Percentiles rank a stretch among this genome's conserved stretches.
Evolutionary conservation across 2,797 vertebrate genomes (phyloP).

Genomic region (Lutjanus campechanus): DNA sequence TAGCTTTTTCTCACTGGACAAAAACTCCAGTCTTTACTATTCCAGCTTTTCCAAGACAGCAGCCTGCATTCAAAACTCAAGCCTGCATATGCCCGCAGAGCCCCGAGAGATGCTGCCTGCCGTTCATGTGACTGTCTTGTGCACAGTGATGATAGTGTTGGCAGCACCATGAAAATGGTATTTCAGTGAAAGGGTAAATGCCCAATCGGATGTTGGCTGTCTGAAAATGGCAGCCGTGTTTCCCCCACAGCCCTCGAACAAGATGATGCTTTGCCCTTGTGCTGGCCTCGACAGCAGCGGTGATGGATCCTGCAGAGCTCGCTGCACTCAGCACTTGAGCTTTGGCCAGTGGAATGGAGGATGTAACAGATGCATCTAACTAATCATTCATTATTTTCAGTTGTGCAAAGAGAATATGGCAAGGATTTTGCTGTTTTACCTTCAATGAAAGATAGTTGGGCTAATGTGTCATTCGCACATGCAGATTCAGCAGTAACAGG

Average conservation of each 20-base stretch:
- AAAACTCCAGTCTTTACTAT: not conserved
- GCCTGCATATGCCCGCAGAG: conserved; percentile 9
- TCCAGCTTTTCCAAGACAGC: conserved; percentile 1
- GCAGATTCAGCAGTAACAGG: conserved; percentile 6
- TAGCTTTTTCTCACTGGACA: not conserved
- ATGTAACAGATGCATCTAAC: not conserved
- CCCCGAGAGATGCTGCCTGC: not conserved
- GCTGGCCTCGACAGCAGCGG: not conserved
- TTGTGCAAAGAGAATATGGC: not conserved
- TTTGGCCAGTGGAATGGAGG: not conserved
- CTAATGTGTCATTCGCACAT: not conserved
- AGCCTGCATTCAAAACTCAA: not conserved
- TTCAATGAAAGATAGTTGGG: not conserved
- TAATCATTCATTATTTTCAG: conserved; percentile 20
- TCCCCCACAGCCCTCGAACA: conserved; percentile 31
- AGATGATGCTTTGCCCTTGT: conserved; percentile 10
- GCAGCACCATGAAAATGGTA: conserved; percentile 36
- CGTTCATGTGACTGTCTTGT: conserved; percentile 24
- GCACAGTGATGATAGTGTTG: conserved; percentile 29
- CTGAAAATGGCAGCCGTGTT: conserved; percentile 14
- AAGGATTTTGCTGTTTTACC: not conserved
- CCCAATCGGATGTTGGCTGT: conserved; percentile 31
- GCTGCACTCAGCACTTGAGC: conserved; percentile 9
- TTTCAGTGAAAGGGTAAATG: conserved; percentile 43
- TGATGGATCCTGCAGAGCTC: conserved; percentile 15